Percentiles rank a stretch among this genome's conserved stretches.
These are phyloP conservation scores for Trichechus manatus DNA, from an alignment of 2,113 vertebrate genomes.

Conservation along the genomic window DNA sequence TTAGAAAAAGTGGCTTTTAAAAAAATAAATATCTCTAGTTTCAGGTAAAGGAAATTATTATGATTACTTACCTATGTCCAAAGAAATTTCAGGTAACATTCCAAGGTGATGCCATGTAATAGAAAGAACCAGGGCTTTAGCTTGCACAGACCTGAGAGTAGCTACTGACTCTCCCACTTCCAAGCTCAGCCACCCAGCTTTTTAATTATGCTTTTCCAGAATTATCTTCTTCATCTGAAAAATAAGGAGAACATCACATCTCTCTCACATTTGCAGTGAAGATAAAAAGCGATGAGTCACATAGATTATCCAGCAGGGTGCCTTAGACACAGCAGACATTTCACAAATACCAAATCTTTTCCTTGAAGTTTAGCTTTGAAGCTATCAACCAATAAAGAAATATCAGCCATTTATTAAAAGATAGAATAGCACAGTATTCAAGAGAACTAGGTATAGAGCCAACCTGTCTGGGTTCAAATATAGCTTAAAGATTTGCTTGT, in stretches of 20 bases:
- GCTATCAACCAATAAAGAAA: background rate
- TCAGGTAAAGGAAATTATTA: background rate
- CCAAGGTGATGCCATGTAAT: background rate
- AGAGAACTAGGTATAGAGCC: background rate
- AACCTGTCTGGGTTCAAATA: background rate
- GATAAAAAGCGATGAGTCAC: background rate
- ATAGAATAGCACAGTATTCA: background rate
- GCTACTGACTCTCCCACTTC: background rate
- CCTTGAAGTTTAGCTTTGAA: background rate
- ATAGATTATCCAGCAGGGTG: background rate
- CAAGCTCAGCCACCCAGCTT: background rate
- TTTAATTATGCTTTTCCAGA: background rate
- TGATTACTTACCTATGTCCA: background rate
- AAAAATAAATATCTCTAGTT: background rate
- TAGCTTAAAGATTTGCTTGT: background rate
- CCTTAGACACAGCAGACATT: background rate
- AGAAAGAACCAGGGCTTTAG: background rate
- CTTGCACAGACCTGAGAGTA: background rate
- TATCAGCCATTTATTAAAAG: conserved; percentile 24
- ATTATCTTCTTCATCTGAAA: conserved; percentile 27
- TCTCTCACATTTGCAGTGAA: background rate
- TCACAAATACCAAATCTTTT: background rate
- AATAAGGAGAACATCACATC: background rate
- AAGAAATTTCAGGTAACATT: background rate
- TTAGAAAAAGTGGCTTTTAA: background rate